Percentiles rank a stretch among this genome's conserved stretches.
phyloP scores from a whole-genome alignment of 2,797 vertebrate species.

The Buphagus erythrorhynchus region DNA sequence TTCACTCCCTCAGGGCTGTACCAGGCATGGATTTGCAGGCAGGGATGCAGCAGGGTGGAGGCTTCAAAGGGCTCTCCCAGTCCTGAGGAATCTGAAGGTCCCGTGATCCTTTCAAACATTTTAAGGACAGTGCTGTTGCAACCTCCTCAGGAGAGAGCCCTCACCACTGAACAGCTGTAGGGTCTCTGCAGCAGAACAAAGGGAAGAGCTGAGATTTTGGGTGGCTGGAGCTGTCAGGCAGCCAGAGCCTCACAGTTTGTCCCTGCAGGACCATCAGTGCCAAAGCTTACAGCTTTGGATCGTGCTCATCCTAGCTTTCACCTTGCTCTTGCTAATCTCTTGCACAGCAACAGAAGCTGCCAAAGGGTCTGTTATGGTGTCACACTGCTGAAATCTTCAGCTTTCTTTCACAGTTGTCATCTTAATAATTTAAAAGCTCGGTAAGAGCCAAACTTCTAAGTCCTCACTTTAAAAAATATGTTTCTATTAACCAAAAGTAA shows the following conservation, averaged over 20 bases:
- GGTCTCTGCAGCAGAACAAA: not conserved
- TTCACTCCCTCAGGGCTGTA: not conserved
- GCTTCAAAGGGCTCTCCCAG: not conserved
- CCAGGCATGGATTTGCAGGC: not conserved
- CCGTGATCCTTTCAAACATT: rapidly evolving
- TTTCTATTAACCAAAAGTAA: not conserved
- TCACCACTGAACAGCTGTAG: not conserved
- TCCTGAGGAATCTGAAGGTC: not conserved
- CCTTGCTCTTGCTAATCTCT: not conserved
- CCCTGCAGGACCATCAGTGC: not conserved
- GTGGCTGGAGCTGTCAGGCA: not conserved
- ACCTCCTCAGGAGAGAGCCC: not conserved
- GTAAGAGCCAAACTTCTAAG: not conserved
- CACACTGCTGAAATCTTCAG: not conserved
- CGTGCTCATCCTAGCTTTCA: rapidly evolving
- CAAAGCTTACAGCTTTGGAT: not conserved
- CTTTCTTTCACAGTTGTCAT: not conserved
- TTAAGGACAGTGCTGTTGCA: not conserved
- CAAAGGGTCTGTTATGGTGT: not conserved
- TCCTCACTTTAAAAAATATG: not conserved
- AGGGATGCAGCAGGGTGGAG: rapidly evolving
- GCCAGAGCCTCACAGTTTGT: not conserved
- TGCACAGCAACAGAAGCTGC: not conserved
- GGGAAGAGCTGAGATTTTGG: not conserved
- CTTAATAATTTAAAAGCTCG: not conserved